phyloP scores from a whole-genome alignment of 1,140 invertebrate species.

The Pemphigus obesinymphae region DNA sequence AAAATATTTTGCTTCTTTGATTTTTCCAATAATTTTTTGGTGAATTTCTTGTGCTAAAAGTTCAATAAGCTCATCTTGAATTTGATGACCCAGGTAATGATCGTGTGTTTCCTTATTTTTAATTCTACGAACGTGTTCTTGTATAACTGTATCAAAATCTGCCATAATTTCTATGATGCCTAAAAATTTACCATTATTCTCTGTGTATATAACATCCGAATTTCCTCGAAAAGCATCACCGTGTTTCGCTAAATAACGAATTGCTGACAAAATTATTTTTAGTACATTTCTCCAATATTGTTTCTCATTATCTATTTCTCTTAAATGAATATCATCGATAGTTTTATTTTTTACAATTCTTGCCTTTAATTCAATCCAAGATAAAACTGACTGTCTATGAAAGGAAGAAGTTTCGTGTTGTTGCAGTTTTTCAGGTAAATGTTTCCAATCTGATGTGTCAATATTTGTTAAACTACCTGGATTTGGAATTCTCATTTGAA shows the following conservation, averaged over 20 bases:
- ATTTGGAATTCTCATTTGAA: background rate
- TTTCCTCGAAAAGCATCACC: background rate
- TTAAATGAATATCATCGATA: background rate
- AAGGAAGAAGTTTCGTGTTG: background rate
- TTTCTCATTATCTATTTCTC: background rate
- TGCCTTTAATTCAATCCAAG: background rate
- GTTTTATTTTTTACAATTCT: background rate
- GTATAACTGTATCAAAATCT: background rate
- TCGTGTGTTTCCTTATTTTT: background rate
- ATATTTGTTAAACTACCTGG: background rate
- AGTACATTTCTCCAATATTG: background rate
- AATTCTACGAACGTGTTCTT: conserved; percentile 2
- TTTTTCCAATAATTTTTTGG: background rate
- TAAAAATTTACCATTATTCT: conserved; percentile 8
- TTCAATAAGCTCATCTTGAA: background rate
- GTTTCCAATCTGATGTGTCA: background rate
- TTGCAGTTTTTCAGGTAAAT: background rate
- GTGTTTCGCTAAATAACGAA: background rate
- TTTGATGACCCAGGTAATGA: background rate
- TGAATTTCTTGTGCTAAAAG: background rate
- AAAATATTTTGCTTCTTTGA: background rate
- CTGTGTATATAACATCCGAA: background rate
- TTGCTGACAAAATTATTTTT: background rate
- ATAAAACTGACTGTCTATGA: background rate
- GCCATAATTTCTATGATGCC: background rate